Evolutionary conservation across 2,888 invertebrate genomes (phyloP).

Genomic region (Leptura quadrifasciata): DNA sequence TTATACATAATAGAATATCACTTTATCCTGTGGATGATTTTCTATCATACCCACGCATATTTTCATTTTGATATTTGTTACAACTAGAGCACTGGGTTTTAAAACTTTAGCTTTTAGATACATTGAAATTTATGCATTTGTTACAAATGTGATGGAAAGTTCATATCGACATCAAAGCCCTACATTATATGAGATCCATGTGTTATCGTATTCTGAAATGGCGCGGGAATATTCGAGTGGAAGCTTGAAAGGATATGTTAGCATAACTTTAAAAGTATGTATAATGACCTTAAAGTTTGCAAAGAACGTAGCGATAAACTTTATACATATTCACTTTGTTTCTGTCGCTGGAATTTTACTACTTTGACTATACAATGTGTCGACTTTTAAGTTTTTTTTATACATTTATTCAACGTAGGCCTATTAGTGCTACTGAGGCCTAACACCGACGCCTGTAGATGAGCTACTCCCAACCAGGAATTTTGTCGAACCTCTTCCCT

Average conservation of each 20-base stretch:
- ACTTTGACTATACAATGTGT: too few relatives aligned
- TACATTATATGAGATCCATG: background rate
- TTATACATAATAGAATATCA: background rate
- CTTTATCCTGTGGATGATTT: background rate
- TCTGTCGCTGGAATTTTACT: too few relatives aligned
- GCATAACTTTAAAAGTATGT: background rate
- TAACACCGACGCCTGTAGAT: too few relatives aligned
- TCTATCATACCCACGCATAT: background rate
- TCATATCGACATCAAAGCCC: background rate
- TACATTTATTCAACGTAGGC: too few relatives aligned
- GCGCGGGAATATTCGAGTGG: background rate
- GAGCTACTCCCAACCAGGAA: too few relatives aligned
- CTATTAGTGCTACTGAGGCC: too few relatives aligned
- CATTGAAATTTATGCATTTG: slow-evolving; percentile 4
- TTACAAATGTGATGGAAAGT: background rate
- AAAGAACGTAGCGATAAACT: too few relatives aligned
- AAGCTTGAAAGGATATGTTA: background rate
- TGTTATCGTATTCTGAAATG: background rate
- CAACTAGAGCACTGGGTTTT: background rate
- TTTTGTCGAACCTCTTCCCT: too few relatives aligned
- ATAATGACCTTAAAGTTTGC: too few relatives aligned
- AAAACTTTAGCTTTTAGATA: background rate
- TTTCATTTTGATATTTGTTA: background rate
- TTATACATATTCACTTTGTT: too few relatives aligned
- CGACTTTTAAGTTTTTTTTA: too few relatives aligned